These are phyloP conservation scores for Bagarius yarrelli DNA, from an alignment of 2,113 vertebrate genomes.

Conservation along the genomic window DNA sequence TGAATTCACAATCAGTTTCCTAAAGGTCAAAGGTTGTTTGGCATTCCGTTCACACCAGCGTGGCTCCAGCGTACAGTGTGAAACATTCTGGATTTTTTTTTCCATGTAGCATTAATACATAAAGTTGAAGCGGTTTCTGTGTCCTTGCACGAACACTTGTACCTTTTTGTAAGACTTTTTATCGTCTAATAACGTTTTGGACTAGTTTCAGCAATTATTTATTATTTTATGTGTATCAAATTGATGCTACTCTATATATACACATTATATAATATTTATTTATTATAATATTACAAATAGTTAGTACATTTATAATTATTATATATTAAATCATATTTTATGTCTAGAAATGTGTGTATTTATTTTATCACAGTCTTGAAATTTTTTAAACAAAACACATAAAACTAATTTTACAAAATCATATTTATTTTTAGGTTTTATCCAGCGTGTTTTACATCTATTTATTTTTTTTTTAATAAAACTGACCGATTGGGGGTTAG, in stretches of 20 bases:
- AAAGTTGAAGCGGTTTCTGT: background rate
- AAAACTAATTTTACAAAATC: background rate
- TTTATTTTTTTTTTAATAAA: too few relatives aligned
- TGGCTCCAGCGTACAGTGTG: slow-evolving; percentile 10
- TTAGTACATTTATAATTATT: too few relatives aligned
- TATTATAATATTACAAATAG: too few relatives aligned
- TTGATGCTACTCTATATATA: too few relatives aligned
- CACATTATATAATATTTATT: too few relatives aligned
- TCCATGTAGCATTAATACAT: background rate
- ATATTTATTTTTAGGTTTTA: background rate
- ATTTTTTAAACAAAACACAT: too few relatives aligned
- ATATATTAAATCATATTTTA: too few relatives aligned
- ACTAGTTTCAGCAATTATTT: background rate
- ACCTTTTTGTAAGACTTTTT: background rate
- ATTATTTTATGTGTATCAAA: too few relatives aligned
- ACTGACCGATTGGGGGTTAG: too few relatives aligned
- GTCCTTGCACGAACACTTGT: background rate
- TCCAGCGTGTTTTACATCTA: too few relatives aligned
- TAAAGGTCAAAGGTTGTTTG: slow-evolving; percentile 73
- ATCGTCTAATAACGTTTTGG: background rate
- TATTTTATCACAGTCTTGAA: background rate
- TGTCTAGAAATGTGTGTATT: too few relatives aligned
- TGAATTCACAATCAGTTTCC: slow-evolving; percentile 69
- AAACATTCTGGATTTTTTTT: slow-evolving; percentile 13
- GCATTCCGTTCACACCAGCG: slow-evolving; percentile 70